Base-by-base conservation (phyloP, 1,140 invertebrate species). In the Himalopsyche phryganea region DNA sequence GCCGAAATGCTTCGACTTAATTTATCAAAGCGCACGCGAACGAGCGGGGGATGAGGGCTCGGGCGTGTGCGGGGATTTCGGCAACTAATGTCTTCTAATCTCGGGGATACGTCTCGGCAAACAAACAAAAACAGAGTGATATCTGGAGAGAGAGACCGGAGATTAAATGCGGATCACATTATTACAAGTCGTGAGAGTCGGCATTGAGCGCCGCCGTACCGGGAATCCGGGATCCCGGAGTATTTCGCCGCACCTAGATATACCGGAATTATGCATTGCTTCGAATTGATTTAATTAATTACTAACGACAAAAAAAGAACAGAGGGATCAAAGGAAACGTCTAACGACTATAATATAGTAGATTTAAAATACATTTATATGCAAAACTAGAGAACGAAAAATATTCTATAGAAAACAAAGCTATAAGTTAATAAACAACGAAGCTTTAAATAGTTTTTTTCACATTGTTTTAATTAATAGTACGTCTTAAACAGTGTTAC, bases 81-180 rank as follows among this genome's bases (percentile, higher is more conserved):
- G 20, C 15, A 42, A 52, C 50, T 41, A 52, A 52, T 52, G 38
- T 19, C 9, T 52, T 32, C 50, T 52, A 52, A 52, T 52, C 50
- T 41, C 11, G 14, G 17, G 50, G 18, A 52, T 52, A 52, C 41
- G 41, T 52, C 50, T 52, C 35, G 33, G 35, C 9, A 15, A 42
- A 42, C 50, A 52, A 52, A 52, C 50, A 52, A 40, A 42, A 42
- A 41, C 50, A 52, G 15, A 15, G 38, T 41, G 33, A 42, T 52
- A 41, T 41, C 33, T 19, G 9, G 19, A 28, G 35, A 42, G 35
- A 42, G 33, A 35, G 50, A 45, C 38, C 50, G 35, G 50, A 42
- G 35, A 40, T 52, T 42, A 42, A 52, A 52, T 41, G 41, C 50
- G 32, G 50, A 52, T 41, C 50, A 40, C 50, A 52, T 41, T 40